A percentile compares a stretch with the other conserved stretches of the same genome.
These are phyloP conservation scores for Listronotus oregonensis DNA, from an alignment of 1,140 invertebrate species.

Conservation along the genomic window DNA sequence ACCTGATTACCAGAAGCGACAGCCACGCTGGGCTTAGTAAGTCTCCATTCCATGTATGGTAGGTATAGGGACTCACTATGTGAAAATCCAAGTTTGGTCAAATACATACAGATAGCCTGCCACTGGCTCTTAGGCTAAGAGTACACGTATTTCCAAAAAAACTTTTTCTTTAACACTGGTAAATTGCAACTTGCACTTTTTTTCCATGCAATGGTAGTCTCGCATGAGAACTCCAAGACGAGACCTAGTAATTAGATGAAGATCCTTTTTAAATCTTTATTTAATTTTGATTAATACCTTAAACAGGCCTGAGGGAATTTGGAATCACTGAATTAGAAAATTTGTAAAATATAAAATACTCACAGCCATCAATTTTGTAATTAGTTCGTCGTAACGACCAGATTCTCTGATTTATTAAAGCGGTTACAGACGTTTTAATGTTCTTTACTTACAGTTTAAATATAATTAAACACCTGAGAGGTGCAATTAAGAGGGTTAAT, in stretches of 20 bases:
- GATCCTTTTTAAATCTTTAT: constrained; percentile 21
- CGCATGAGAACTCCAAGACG: constrained; percentile 7
- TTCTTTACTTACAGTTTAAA: too few relatives aligned
- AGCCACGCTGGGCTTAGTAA: too few relatives aligned
- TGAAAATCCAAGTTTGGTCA: too few relatives aligned
- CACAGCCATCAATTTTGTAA: constrained; percentile 14
- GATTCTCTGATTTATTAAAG: not conserved
- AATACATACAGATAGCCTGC: too few relatives aligned
- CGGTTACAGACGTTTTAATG: not conserved
- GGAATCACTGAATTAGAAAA: constrained; percentile 18
- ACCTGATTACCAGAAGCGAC: too few relatives aligned
- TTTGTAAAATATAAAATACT: constrained; percentile 20
- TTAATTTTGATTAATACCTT: constrained; percentile 28
- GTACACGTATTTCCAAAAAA: too few relatives aligned
- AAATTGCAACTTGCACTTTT: constrained; percentile 1
- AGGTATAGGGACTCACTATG: too few relatives aligned
- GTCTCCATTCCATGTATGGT: too few relatives aligned
- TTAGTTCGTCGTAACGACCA: not conserved
- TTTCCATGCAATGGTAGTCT: constrained; percentile 10
- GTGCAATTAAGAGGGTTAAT: too few relatives aligned
- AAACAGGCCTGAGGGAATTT: constrained; percentile 16
- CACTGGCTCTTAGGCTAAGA: too few relatives aligned
- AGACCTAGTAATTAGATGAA: constrained; percentile 16
- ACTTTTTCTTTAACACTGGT: too few relatives aligned
- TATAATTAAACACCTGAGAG: too few relatives aligned